Evolutionary conservation across 2,888 invertebrate species (phyloP).

Genomic region (Limnephilus marmoratus): DNA sequence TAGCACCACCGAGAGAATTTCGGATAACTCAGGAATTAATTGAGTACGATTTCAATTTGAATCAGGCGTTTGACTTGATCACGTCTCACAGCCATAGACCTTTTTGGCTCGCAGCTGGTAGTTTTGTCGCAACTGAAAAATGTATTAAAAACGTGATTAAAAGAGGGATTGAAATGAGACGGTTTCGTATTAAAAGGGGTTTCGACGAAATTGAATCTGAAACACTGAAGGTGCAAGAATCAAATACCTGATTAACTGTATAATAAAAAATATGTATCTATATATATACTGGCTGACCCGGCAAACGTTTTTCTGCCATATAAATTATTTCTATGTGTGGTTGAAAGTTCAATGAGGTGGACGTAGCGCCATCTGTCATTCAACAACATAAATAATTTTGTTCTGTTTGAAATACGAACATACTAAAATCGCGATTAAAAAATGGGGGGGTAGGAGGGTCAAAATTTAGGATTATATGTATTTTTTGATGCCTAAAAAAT

Average conservation of each 20-base stretch:
- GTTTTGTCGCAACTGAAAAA: not conserved
- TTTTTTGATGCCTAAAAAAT: too few species aligned
- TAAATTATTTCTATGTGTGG: too few species aligned
- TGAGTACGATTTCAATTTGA: conserved; percentile 60
- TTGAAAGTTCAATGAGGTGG: too few species aligned
- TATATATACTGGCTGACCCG: too few species aligned
- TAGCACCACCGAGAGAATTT: conserved; percentile 49
- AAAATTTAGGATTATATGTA: too few species aligned
- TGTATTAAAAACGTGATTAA: not conserved
- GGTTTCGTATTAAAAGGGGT: not conserved
- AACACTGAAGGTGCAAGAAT: not conserved
- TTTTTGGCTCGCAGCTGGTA: conserved; percentile 8
- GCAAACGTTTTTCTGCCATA: too few species aligned
- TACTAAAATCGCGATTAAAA: too few species aligned
- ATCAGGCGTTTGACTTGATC: conserved; percentile 27
- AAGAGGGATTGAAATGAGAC: not conserved
- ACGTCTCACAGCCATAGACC: conserved; percentile 46
- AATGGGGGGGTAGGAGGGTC: too few species aligned
- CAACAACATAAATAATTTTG: too few species aligned
- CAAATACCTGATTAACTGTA: not conserved
- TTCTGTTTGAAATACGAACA: too few species aligned
- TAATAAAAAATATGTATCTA: too few species aligned
- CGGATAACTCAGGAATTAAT: conserved; percentile 56
- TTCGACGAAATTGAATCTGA: not conserved
- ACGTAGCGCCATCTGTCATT: too few species aligned